Evolutionary conservation across 2,888 invertebrate genomes (phyloP), one percentile per base, ranked within the genome.

Genomic region (Hemicrepidius hirtus): DNA sequence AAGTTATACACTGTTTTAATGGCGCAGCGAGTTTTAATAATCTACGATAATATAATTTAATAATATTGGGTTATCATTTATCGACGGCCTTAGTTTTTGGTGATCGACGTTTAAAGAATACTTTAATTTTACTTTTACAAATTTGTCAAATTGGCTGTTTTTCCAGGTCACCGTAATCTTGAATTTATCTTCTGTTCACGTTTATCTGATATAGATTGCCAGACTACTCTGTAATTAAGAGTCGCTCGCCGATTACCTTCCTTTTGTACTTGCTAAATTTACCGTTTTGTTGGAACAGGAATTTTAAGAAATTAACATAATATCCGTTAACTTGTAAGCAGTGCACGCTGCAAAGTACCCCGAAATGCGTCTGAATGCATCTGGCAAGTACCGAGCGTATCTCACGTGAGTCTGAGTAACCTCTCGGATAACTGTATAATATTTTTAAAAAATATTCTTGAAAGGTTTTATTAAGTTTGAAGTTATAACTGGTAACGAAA

Each of bases 171-270:
- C 41, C 44, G 55, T 35, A 32, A 21, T 13, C 46, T 59, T 44
- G 65, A 57, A 70, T 68, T 72, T 64, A 60, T 68, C 50, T 55
- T 57, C 72, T 40, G 57, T 53, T 68, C 72, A 72, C 72, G 68
- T 68, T 68, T 62, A 72, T 68, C 72, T 59, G 68, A 72, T 72
- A 64, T 57, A 72, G 55, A 64, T 65, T 65, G 66, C 50, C 50
- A 60, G 66, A 71, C 59, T 41, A 71, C 50, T 66, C 60, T 66
- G 57, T 66, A 71, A 71, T 71, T 71, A 66, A 65, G 66, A 66
- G 50, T 71, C 60, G 37, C 50, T 66, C 44, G 20, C 46, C 64
- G 68, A 72, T 64, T 63, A 59, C 64, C 64, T 68, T 63, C 41
- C 53, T 67, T 63, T 68, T 68, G 64, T 64, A 50, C 57, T 68